A percentile compares a stretch with the other conserved stretches of the same genome.
phyloP scores from a whole-genome alignment of 2,797 vertebrate genomes.

The Spheniscus humboldti region DNA sequence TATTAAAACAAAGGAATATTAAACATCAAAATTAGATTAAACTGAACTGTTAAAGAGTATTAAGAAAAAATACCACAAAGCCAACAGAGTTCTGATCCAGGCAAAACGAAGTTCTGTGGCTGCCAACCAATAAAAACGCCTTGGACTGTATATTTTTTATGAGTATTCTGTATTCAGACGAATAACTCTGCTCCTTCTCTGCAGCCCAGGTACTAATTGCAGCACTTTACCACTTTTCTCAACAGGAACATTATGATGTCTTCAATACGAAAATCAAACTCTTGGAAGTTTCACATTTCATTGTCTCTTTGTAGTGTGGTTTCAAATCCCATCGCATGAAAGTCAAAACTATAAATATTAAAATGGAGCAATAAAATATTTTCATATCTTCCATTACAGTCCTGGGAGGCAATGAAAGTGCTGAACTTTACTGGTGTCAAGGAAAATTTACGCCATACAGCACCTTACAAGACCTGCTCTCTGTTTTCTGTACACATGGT shows the following conservation, averaged over 20 bases:
- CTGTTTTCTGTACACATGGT: not conserved
- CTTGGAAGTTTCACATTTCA: not conserved
- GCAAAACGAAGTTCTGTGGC: not conserved
- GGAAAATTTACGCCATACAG: not conserved
- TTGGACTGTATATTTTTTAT: not conserved
- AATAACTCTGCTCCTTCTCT: not conserved
- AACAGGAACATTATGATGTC: not conserved
- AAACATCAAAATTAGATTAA: conserved; percentile 41
- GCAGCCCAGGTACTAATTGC: not conserved
- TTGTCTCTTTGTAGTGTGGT: not conserved
- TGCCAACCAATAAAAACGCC: conserved; percentile 25
- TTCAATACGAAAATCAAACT: not conserved
- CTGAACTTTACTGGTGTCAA: not conserved
- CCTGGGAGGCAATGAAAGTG: not conserved
- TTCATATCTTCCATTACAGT: not conserved
- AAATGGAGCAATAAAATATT: conserved; percentile 6
- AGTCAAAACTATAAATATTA: conserved; percentile 17
- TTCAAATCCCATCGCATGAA: not conserved
- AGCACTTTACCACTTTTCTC: not conserved
- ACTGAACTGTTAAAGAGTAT: not conserved
- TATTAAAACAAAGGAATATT: conserved; percentile 32
- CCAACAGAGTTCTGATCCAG: not conserved
- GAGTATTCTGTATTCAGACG: not conserved
- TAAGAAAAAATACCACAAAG: not conserved
- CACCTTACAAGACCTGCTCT: not conserved